Evolutionary conservation across 2,797 vertebrate species (phyloP).

Genomic region (Neomorphus geoffroyi): DNA sequence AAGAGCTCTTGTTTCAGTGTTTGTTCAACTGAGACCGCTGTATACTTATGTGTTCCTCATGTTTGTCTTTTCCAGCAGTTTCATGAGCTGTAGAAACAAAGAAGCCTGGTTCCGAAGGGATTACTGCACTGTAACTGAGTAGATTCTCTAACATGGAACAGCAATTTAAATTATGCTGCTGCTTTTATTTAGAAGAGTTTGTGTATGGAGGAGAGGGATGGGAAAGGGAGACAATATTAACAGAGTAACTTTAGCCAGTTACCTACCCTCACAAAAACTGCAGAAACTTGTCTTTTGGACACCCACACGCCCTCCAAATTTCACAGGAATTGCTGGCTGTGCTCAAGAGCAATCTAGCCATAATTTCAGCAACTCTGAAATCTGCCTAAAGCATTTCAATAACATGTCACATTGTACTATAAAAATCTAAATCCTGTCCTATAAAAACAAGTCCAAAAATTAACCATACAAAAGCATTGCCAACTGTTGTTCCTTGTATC

Average conservation of each 20-base stretch:
- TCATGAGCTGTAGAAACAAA: background rate
- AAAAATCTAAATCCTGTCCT: background rate
- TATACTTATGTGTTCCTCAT: background rate
- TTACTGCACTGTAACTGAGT: background rate
- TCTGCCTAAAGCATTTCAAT: background rate
- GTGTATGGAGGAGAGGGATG: background rate
- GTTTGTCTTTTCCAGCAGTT: background rate
- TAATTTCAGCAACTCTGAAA: background rate
- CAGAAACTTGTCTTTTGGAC: background rate
- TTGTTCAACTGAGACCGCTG: background rate
- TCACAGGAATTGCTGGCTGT: background rate
- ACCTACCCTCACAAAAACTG: background rate
- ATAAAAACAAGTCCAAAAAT: background rate
- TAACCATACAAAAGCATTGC: background rate
- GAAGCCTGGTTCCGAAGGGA: background rate
- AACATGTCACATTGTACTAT: accelerated
- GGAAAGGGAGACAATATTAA: background rate
- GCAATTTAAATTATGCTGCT: background rate
- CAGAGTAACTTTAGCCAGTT: background rate
- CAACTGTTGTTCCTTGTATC: background rate
- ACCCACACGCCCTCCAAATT: background rate
- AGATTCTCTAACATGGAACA: background rate
- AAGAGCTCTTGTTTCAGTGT: background rate
- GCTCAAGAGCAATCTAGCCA: background rate
- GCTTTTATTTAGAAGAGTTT: background rate